Evolutionary conservation across 2,113 vertebrate species (phyloP).

Genomic region (Ceuthmochares aereus): DNA sequence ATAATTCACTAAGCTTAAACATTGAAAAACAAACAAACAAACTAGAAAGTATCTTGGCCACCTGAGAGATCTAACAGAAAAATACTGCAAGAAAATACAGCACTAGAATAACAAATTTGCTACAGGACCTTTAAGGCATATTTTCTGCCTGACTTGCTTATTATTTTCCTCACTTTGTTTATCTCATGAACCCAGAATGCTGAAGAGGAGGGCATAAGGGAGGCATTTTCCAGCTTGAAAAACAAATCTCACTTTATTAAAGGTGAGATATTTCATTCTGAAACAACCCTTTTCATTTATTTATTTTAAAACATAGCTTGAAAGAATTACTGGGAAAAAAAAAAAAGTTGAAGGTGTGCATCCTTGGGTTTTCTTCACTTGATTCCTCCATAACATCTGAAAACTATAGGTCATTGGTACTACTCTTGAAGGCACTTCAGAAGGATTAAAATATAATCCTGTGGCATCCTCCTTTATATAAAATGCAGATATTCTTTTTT

Average conservation of each 20-base stretch:
- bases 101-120: background rate
- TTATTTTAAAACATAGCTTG: background rate
- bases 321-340: background rate
- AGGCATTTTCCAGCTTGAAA: background rate
- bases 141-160: background rate
- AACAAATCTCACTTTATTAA: background rate
- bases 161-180: background rate
- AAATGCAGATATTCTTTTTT: background rate
- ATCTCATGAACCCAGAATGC: background rate
- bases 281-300: background rate
- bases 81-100: background rate
- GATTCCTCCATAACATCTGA: background rate
- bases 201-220: background rate
- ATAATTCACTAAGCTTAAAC: background rate
- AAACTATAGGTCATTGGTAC: background rate
- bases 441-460: background rate
- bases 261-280: background rate
- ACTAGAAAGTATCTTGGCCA: background rate
- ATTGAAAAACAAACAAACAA: background rate
- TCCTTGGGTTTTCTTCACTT: background rate
- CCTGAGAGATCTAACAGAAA: background rate
- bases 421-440: background rate
- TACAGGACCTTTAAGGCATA: background rate
- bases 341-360: background rate
- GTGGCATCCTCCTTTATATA: background rate